phyloP scores from a whole-genome alignment of 2,113 vertebrate genomes.

The Thamnaconus septentrionalis region DNA sequence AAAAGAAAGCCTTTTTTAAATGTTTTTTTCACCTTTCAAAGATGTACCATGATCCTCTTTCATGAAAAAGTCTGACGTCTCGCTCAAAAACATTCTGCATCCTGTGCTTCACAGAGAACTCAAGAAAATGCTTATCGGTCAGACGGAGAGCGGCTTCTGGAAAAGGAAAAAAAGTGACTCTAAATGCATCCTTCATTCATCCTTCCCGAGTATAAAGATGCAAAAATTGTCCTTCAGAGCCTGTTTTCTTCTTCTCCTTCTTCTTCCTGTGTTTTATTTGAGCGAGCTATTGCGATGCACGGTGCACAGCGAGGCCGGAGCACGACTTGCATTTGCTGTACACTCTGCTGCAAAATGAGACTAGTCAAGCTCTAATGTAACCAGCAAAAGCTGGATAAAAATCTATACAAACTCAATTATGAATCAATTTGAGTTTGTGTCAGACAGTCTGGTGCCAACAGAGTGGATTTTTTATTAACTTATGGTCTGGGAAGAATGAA shows the following conservation, averaged over 20 bases:
- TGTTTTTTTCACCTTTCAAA: too few relatives aligned
- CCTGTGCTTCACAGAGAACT: too few relatives aligned
- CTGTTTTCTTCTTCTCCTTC: conserved; percentile 6
- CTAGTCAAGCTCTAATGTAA: conserved; percentile 82
- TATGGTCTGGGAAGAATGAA: conserved; percentile 82
- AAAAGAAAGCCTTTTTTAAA: too few relatives aligned
- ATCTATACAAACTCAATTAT: conserved; percentile 83
- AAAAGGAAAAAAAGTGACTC: not conserved
- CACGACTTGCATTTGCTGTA: conserved; percentile 74
- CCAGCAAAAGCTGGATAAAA: conserved; percentile 82
- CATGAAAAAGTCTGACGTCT: not conserved
- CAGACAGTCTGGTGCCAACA: conserved; percentile 86
- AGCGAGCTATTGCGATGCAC: conserved; percentile 70
- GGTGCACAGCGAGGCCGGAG: conserved; percentile 52
- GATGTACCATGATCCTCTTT: not conserved
- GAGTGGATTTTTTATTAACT: conserved; percentile 85
- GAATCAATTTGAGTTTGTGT: conserved; percentile 86
- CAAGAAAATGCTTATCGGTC: too few relatives aligned
- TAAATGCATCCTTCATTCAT: conserved; percentile 58
- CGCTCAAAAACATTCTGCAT: too few relatives aligned
- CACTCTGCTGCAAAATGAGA: conserved; percentile 81
- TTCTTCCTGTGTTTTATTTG: conserved; percentile 53
- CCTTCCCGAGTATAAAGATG: conserved; percentile 48
- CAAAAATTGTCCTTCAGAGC: conserved; percentile 67
- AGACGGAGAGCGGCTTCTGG: conserved; percentile 31